Evolutionary conservation across 2,888 invertebrate species (phyloP).

Genomic region (Chorisops tibialis): DNA sequence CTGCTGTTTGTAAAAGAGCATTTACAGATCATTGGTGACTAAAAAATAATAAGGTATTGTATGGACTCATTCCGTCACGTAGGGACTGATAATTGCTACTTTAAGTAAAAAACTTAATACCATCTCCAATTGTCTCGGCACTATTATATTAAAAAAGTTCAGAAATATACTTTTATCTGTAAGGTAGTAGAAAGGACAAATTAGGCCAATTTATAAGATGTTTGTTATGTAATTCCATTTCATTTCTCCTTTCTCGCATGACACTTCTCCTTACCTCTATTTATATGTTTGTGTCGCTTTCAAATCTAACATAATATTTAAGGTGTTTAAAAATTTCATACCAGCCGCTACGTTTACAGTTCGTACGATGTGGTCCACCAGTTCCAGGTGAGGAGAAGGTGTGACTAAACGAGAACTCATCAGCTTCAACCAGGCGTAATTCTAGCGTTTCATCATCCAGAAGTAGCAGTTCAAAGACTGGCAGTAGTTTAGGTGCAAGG

Average conservation of each 20-base stretch:
- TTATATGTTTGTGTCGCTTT: slow-evolving; percentile 7
- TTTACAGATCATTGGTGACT: too few species aligned
- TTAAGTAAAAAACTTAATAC: too few species aligned
- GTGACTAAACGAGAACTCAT: slow-evolving; percentile 63
- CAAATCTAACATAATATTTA: slow-evolving; percentile 8
- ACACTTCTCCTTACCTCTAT: background rate
- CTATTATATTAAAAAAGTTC: too few species aligned
- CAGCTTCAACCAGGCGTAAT: slow-evolving; percentile 40
- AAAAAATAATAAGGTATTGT: too few species aligned
- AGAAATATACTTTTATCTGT: too few species aligned
- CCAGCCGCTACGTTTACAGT: slow-evolving; percentile 61
- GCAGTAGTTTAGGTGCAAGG: slow-evolving; percentile 35
- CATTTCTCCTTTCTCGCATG: background rate
- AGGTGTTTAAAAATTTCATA: slow-evolving; percentile 40
- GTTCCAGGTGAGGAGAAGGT: slow-evolving; percentile 75
- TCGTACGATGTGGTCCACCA: slow-evolving; percentile 71
- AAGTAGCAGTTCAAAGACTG: slow-evolving; percentile 15
- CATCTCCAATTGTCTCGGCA: too few species aligned
- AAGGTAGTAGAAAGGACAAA: too few species aligned
- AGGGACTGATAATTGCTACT: too few species aligned
- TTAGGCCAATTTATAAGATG: too few species aligned
- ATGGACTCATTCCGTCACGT: too few species aligned
- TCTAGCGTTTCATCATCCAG: slow-evolving; percentile 40
- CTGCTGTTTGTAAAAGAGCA: too few species aligned
- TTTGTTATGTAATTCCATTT: background rate